These are phyloP conservation scores for Liopterus haemorrhoidalis DNA, from an alignment of 2,888 invertebrate genomes.

Conservation along the genomic window DNA sequence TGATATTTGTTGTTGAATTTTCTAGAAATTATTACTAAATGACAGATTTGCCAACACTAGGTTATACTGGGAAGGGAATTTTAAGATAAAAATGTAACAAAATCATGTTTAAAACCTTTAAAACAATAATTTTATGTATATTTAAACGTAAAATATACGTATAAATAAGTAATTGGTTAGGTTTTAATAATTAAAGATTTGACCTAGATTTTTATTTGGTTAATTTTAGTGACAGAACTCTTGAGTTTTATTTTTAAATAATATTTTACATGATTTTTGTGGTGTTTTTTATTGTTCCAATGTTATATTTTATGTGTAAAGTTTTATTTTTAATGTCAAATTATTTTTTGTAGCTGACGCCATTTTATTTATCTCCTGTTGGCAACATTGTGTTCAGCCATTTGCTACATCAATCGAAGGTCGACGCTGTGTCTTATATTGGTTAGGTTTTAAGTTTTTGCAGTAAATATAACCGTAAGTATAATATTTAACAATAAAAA, in stretches of 20 bases:
- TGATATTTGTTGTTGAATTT: not conserved
- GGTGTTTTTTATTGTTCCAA: not conserved
- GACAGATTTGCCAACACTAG: too few species aligned
- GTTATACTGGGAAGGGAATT: too few species aligned
- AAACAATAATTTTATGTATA: too few species aligned
- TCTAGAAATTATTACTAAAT: not conserved
- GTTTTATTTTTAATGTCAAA: not conserved
- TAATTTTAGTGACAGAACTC: not conserved
- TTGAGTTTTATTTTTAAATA: not conserved
- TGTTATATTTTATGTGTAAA: not conserved
- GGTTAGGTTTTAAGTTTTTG: slow-evolving; percentile 46
- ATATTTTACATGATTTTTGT: not conserved
- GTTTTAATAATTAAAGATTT: too few species aligned
- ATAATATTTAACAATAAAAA: too few species aligned
- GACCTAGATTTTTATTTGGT: too few species aligned
- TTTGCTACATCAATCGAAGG: slow-evolving; percentile 40
- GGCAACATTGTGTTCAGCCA: slow-evolving; percentile 37
- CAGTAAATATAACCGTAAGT: slow-evolving; percentile 40
- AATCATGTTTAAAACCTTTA: too few species aligned
- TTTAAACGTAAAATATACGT: too few species aligned
- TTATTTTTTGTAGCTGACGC: too few species aligned
- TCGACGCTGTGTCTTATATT: slow-evolving; percentile 44
- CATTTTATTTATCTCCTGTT: slow-evolving; percentile 3
- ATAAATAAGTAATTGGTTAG: too few species aligned
- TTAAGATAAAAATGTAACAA: too few species aligned